These are phyloP conservation scores for Athetis lepigone DNA, from an alignment of 2,888 invertebrate species.

Conservation along the genomic window DNA sequence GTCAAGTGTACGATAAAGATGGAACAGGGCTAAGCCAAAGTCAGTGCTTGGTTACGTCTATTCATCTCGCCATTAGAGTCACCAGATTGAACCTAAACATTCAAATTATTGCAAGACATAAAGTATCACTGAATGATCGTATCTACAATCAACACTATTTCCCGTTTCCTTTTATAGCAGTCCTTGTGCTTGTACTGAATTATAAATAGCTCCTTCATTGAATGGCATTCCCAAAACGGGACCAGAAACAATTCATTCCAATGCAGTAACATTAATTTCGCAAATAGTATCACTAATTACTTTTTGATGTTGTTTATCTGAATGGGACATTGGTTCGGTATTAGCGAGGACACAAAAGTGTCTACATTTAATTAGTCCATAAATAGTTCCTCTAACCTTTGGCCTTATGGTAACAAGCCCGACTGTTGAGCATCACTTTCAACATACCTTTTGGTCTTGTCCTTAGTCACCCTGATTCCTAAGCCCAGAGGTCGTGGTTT, in stretches of 20 bases:
- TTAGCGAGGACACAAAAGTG: constrained; percentile 19
- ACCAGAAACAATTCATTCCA: constrained; percentile 14
- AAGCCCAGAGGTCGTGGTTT: too few relatives aligned
- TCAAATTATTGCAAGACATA: constrained; percentile 14
- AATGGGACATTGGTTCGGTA: constrained; percentile 9
- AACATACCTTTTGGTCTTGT: too few relatives aligned
- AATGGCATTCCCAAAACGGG: constrained; percentile 24
- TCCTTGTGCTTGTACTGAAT: constrained; percentile 29
- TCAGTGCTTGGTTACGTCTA: too few relatives aligned
- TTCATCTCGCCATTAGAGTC: too few relatives aligned
- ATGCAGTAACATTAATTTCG: constrained; percentile 35
- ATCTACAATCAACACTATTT: constrained; percentile 12
- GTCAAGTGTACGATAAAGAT: too few relatives aligned
- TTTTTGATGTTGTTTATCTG: constrained; percentile 42
- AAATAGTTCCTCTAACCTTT: too few relatives aligned
- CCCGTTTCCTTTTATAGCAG: constrained; percentile 37
- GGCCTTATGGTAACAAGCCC: too few relatives aligned
- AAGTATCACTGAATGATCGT: constrained; percentile 28
- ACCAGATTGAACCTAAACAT: not conserved
- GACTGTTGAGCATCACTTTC: too few relatives aligned
- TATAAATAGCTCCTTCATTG: constrained; percentile 44
- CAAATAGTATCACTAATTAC: constrained; percentile 33
- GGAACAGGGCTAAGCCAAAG: too few relatives aligned
- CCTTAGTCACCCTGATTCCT: too few relatives aligned
- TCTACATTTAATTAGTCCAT: not conserved